Evolutionary conservation across 2,888 invertebrate species (phyloP), one percentile per base, ranked within the genome.

Genomic region (Epicampocera succincta): DNA sequence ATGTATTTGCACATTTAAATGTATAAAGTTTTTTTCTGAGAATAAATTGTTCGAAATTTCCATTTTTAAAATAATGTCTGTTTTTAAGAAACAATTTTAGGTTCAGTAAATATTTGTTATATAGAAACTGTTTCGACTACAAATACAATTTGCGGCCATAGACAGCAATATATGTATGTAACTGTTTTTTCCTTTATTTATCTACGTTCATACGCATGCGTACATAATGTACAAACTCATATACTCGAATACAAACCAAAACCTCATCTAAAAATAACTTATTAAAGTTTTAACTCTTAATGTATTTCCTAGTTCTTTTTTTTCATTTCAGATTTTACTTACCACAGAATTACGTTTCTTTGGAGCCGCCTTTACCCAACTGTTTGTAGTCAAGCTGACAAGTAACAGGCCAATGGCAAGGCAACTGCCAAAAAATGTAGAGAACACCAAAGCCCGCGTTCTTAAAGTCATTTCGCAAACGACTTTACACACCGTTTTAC

Each of bases 391-490:
- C 82, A 96, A 91, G 75, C 95, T 94, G 46, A 95, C 95, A 60
- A 95, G 93, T 19, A 96, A 91, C 42, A 96, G 90, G 19, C 94
- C 95, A 81, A 96, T 93, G 61, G 94, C 94, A 69, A 95, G 90
- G 87, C 95, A 93, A 76, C 95, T 94, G 42, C 95, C 93, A 85
- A 95, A 93, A 89, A 96, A 95, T 80, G 96, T 96, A 84, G 94
- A 93, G 87, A 95, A 95, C 79, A 96, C 94, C 89, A 95, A 93
- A 71, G 94, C 93, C 86, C 95, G 92, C 85, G 94, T 94, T 87
- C 94, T 94, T 88, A 94, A 90, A 87, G 93, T 93, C 93, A 94
- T 94, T 80, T 85, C 85, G 83, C 29, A 54, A 21, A 44, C 68
- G 42, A 46, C 38, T 77, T 48, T 74, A 60, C 17, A 46, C 29